Percentiles rank a stretch among this genome's conserved stretches.
Evolutionary conservation across 2,888 invertebrate genomes (phyloP).

Genomic region (Syrista parreyssii): DNA sequence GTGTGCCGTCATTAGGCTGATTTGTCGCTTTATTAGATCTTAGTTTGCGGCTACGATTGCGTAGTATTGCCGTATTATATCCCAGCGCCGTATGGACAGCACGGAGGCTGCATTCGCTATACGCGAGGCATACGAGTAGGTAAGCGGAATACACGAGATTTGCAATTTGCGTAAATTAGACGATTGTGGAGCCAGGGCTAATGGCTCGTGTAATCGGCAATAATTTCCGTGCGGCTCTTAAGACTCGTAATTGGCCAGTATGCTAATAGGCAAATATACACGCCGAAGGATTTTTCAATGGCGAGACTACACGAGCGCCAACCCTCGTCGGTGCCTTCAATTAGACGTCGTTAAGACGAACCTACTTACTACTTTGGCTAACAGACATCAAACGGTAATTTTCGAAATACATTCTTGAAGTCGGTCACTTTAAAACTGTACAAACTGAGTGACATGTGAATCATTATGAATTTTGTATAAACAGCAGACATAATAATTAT

Average conservation of each 20-base stretch:
- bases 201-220: conserved; percentile 25
- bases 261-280: conserved; percentile 14
- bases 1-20: conserved; percentile 55
- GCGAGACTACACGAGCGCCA: neutral
- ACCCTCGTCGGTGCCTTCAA: neutral
- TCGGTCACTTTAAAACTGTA: neutral
- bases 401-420: neutral
- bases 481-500: no score
- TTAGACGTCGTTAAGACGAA: neutral
- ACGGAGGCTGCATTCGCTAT: neutral
- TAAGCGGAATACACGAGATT: conserved; percentile 15
- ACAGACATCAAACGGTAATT: neutral
- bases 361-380: neutral
- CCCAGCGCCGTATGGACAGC: conserved; percentile 11
- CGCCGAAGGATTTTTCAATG: neutral
- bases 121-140: conserved; percentile 12
- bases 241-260: conserved; percentile 19
- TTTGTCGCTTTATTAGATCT: conserved; percentile 67
- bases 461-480: neutral
- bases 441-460: neutral
- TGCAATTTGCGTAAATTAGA: conserved; percentile 45
- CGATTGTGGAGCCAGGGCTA: conserved; percentile 25
- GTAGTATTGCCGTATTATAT: conserved; percentile 36
- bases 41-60: conserved; percentile 47
- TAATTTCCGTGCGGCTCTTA: conserved; percentile 22